Evolutionary conservation across 2,888 invertebrate genomes (phyloP), one percentile per base, ranked within the genome.

Genomic region (Diarsia rubi): DNA sequence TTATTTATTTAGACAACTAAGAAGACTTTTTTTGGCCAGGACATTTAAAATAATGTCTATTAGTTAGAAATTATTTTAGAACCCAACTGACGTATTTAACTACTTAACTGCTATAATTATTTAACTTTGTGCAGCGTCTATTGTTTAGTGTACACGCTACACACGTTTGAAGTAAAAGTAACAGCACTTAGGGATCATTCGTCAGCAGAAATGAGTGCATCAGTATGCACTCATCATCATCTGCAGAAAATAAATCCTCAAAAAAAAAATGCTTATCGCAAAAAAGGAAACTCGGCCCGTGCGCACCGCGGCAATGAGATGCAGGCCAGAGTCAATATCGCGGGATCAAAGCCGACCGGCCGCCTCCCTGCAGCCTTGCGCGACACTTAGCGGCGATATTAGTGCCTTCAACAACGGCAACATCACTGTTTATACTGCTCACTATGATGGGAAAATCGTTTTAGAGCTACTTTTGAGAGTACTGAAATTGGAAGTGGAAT

Each of bases 331-430:
- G 88, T 86, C 86, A 86, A 86, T 88, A 88, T 81, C 86, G 70
- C 78, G 84, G 88, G 86, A 86, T 86, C 86, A 88, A 88, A 88
- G 86, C 81, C 85, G 85, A 8, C 62, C 62, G 42, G 42, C 62
- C 62, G 62, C 62, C 57, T 27, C 27, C 57, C 57, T 27, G 16
- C 57, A 27, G 19, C 57, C 62, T 65, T 72, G 72, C 78, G 69
- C 76, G 77, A 70, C 86, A 88, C 88, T 86, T 88, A 84, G 81
- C 84, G 84, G 73, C 84, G 52, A 84, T 88, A 86, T 88, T 86
- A 86, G 79, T 73, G 70, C 79, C 84, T 73, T 57, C 24, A 27
- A 57, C 54, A 16, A 16, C 45, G 45, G 45, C 77, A 52, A 71
- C 69, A 72, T 60, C 81, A n/a, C 54, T 82, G 72, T 84, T 81